phyloP scores from a whole-genome alignment of 2,888 invertebrate species.

The Antitype chi region DNA sequence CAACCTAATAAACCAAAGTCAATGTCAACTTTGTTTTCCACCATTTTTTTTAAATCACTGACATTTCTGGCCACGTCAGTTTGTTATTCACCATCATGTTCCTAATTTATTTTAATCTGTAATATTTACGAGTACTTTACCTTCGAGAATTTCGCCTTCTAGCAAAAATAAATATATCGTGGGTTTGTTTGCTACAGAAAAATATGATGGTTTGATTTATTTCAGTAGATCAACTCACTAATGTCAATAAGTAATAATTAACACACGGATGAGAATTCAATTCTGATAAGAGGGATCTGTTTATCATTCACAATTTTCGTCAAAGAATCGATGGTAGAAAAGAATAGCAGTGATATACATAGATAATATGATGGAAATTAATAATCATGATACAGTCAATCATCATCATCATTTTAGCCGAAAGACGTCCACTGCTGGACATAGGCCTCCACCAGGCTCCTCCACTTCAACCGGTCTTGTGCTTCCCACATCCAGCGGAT shows the following conservation, averaged over 20 bases:
- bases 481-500: too few relatives aligned
- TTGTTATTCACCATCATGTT: slow-evolving; percentile 20
- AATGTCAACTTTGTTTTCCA: slow-evolving; percentile 55
- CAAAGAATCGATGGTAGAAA: not conserved
- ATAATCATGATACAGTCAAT: not conserved
- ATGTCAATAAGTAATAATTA: not conserved
- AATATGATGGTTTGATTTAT: not conserved
- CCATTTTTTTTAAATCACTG: slow-evolving; percentile 42
- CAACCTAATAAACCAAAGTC: slow-evolving; percentile 50
- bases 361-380: not conserved
- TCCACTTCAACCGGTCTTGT: too few relatives aligned
- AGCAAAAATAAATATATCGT: slow-evolving; percentile 31
- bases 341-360: not conserved
- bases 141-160: slow-evolving; percentile 26
- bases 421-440: too few relatives aligned
- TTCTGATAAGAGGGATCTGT: not conserved
- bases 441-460: too few relatives aligned
- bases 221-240: not conserved
- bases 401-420: too few relatives aligned
- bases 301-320: not conserved
- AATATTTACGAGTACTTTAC: slow-evolving; percentile 40
- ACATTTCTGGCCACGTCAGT: slow-evolving; percentile 29
- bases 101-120: slow-evolving; percentile 29
- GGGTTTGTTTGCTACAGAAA: slow-evolving; percentile 9
- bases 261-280: not conserved